Percentiles rank a stretch among this genome's conserved stretches.
These are phyloP conservation scores for Achatina immaculata DNA, from an alignment of 1,140 invertebrate genomes.

Conservation along the genomic window DNA sequence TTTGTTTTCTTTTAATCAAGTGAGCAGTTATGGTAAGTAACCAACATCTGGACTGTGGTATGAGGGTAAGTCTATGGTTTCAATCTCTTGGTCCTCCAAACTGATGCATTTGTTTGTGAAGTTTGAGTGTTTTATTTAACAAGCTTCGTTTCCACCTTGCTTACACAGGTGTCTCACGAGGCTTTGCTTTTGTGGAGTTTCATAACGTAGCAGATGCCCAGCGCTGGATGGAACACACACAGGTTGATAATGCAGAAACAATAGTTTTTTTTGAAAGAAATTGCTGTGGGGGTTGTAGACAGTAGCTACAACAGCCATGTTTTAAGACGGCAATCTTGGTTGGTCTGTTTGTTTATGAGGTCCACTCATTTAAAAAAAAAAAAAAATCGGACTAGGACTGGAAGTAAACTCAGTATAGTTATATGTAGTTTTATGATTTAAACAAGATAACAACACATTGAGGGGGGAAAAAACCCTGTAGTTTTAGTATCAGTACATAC, in stretches of 20 bases:
- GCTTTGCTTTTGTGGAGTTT: conserved; percentile 95
- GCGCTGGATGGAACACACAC: conserved; percentile 93
- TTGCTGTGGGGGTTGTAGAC: conserved; percentile 15
- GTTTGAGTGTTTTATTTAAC: conserved; percentile 41
- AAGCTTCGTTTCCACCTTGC: conserved; percentile 44
- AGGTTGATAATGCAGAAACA: conserved; percentile 77
- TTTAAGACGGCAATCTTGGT: not conserved
- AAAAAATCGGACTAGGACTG: not conserved
- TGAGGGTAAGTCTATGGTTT: conserved; percentile 2
- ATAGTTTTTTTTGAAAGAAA: conserved; percentile 2
- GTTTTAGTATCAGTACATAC: too few species aligned
- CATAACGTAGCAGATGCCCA: conserved; percentile 87
- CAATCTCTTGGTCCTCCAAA: conserved; percentile 5
- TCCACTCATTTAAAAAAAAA: not conserved
- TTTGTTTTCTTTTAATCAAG: too few species aligned
- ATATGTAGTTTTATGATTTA: too few species aligned
- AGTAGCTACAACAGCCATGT: conserved; percentile 10
- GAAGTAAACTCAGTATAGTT: not conserved
- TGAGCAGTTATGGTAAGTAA: not conserved
- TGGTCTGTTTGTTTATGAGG: conserved; percentile 14
- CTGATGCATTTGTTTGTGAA: conserved; percentile 28
- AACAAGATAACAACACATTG: too few species aligned
- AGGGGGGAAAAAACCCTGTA: too few species aligned
- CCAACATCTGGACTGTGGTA: too few species aligned
- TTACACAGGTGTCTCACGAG: conserved; percentile 69